Evolutionary conservation across 2,888 invertebrate species (phyloP).

Genomic region (Tenthredo livida): DNA sequence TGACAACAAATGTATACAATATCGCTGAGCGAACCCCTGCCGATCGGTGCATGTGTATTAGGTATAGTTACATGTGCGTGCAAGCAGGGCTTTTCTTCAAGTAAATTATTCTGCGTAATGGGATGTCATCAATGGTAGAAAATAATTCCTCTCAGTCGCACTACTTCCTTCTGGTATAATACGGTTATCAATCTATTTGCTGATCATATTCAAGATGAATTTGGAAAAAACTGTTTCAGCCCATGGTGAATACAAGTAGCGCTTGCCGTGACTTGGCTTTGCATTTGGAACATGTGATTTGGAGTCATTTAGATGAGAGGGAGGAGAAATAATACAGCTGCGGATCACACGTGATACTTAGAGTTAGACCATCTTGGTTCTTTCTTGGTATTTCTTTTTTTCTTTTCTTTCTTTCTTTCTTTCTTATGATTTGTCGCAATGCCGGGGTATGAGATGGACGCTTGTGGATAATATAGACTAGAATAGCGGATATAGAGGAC

Average conservation of each 20-base stretch:
- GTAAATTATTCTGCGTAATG: slow-evolving; percentile 14
- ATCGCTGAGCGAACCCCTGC: slow-evolving; percentile 26
- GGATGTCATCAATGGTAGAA: slow-evolving; percentile 10
- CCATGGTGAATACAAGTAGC: neutral
- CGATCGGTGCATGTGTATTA: slow-evolving; percentile 28
- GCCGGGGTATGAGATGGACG: slow-evolving; percentile 72
- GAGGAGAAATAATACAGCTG: neutral
- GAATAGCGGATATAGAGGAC: slow-evolving; percentile 37
- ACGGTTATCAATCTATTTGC: neutral
- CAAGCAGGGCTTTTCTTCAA: neutral
- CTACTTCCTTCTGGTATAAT: neutral
- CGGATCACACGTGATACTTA: slow-evolving; percentile 31
- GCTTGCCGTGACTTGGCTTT: neutral
- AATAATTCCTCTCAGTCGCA: neutral
- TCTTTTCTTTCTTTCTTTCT: slow-evolving; percentile 66
- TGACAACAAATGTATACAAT: slow-evolving; percentile 48
- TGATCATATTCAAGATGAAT: neutral
- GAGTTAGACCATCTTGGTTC: neutral
- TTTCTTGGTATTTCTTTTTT: neutral
- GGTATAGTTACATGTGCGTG: slow-evolving; percentile 5
- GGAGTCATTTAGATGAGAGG: neutral
- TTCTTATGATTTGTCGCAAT: slow-evolving; percentile 72
- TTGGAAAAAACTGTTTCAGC: neutral
- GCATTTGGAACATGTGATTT: neutral
- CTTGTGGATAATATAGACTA: neutral